Evolutionary conservation across 2,113 vertebrate species (phyloP).

Genomic region (Lophura nycthemera): DNA sequence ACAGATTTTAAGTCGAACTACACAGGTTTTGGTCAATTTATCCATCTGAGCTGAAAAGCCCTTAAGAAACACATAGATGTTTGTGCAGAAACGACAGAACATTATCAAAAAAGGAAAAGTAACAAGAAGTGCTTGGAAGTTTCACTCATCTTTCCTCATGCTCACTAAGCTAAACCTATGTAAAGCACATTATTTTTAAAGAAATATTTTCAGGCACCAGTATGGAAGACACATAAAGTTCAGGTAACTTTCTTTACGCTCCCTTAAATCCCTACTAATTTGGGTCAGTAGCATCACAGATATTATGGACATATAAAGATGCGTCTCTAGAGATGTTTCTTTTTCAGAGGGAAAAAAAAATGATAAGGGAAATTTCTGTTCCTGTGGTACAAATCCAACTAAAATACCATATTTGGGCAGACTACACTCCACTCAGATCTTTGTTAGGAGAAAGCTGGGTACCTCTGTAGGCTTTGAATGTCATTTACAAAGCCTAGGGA

Average conservation of each 20-base stretch:
- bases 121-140: not conserved
- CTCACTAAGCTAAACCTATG: not conserved
- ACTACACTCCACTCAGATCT: not conserved
- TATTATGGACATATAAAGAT: not conserved
- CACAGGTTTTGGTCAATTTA: not conserved
- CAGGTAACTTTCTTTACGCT: not conserved
- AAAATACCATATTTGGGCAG: not conserved
- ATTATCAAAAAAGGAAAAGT: not conserved
- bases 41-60: not conserved
- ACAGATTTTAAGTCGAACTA: not conserved
- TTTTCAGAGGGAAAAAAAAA: not conserved
- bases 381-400: not conserved
- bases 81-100: not conserved
- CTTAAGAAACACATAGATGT: not conserved
- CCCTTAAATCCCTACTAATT: not conserved
- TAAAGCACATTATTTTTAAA: not conserved
- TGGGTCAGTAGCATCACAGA: not conserved
- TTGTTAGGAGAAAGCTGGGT: not conserved
- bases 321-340: not conserved
- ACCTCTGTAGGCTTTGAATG: not conserved
- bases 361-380: not conserved
- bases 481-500: not conserved
- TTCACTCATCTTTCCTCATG: not conserved
- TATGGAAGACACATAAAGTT: too few species aligned
- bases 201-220: not conserved